phyloP scores from a whole-genome alignment of 2,888 invertebrate genomes.

The Dastarcus helophoroides region DNA sequence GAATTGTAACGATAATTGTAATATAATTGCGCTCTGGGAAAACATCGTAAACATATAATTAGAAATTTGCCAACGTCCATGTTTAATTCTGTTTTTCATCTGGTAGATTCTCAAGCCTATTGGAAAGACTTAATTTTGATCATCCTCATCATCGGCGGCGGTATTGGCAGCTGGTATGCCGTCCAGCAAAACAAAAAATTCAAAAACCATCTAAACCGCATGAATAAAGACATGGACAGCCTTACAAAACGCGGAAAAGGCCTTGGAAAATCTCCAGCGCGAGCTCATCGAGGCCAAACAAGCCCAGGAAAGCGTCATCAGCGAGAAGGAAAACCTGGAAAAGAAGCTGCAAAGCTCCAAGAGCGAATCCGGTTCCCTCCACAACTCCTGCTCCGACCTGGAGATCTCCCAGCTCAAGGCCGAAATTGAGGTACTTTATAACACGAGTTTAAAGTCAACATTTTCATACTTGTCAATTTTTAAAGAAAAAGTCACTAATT shows the following conservation, averaged over 20 bases:
- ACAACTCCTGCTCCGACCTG: conserved; percentile 67
- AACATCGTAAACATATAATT: too few relatives aligned
- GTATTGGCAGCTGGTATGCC: conserved; percentile 85
- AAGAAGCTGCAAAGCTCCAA: conserved; percentile 68
- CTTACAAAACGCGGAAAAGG: conserved; percentile 81
- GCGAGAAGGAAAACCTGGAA: conserved; percentile 73
- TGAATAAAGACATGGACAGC: conserved; percentile 91
- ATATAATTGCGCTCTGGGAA: too few relatives aligned
- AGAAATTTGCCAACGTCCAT: too few relatives aligned
- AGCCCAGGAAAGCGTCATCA: conserved; percentile 70
- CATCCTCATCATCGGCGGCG: conserved; percentile 68
- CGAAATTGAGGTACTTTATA: conserved; percentile 80
- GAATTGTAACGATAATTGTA: too few relatives aligned
- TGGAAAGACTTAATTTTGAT: conserved; percentile 87
- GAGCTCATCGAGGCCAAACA: conserved; percentile 73
- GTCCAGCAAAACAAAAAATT: conserved; percentile 83
- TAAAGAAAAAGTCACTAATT: too few relatives aligned
- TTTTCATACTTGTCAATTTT: too few relatives aligned
- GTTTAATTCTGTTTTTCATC: conserved; percentile 3
- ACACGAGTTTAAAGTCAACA: too few relatives aligned
- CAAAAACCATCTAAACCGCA: conserved; percentile 72
- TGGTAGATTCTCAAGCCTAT: conserved; percentile 31
- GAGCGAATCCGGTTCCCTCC: conserved; percentile 46
- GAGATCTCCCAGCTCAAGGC: conserved; percentile 72
- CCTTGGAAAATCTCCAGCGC: conserved; percentile 73